Conservation (phyloP, 2,888 invertebrate genomes). For the Hypsopygia costalis region DNA sequence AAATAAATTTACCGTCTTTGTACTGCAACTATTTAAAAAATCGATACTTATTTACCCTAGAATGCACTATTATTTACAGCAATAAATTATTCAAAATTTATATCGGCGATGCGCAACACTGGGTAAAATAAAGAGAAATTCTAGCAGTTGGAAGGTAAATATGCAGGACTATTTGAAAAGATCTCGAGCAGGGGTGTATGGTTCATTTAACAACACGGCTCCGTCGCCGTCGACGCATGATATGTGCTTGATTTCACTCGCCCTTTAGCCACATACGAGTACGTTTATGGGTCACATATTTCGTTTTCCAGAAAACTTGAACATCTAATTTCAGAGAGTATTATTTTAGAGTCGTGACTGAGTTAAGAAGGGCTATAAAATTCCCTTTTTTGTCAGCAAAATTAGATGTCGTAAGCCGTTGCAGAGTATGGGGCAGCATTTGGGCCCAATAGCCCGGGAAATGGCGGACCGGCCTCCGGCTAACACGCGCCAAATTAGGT, state of each 20-base stretch:
- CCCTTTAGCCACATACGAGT: conserved; percentile 12
- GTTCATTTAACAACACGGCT: conserved; percentile 35
- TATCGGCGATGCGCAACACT: no score
- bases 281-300: conserved; percentile 21
- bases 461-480: conserved; percentile 37
- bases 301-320: conserved; percentile 1
- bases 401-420: conserved; percentile 47
- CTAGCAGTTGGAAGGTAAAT: background rate
- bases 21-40: no score
- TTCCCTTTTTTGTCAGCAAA: conserved; percentile 44
- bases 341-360: conserved; percentile 19
- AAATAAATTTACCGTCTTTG: no score
- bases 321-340: conserved; percentile 13
- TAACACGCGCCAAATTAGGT: conserved; percentile 52
- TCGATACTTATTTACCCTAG: no score
- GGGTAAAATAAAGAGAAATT: background rate
- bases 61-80: no score
- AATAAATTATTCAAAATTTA: no score
- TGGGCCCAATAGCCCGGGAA: conserved; percentile 54
- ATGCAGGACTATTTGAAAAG: conserved; percentile 12
- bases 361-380: conserved; percentile 35
- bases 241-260: conserved; percentile 24
- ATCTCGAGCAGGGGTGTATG: conserved; percentile 23
- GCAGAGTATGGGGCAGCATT: conserved; percentile 43
- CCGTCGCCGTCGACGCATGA: conserved; percentile 25